phyloP scores from a whole-genome alignment of 2,113 vertebrate genomes.

The Climacteris rufus region DNA sequence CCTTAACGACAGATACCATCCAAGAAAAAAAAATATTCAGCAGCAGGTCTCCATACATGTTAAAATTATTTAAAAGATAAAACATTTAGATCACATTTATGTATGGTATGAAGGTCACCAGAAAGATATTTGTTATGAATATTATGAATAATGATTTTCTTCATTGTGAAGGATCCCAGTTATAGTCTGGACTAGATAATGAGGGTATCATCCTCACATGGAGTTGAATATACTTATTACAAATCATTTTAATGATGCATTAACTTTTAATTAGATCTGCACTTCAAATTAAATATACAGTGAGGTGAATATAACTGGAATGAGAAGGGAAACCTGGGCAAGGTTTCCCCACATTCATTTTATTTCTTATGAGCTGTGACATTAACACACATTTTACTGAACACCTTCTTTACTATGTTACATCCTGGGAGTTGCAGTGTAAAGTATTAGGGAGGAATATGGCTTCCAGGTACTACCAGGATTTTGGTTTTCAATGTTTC shows the following conservation, averaged over 20 bases:
- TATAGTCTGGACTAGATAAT: not conserved
- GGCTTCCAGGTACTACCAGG: not conserved
- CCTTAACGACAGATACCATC: not conserved
- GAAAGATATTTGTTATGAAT: not conserved
- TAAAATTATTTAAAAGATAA: not conserved
- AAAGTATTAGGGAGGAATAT: not conserved
- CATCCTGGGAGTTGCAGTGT: not conserved
- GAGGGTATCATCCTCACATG: not conserved
- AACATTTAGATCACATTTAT: not conserved
- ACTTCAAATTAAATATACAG: not conserved
- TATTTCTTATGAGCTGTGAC: not conserved
- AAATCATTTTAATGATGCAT: slow-evolving; percentile 70
- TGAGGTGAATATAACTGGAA: not conserved
- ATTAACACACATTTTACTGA: not conserved
- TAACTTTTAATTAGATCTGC: slow-evolving; percentile 59
- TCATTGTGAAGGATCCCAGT: not conserved
- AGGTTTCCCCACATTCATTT: not conserved
- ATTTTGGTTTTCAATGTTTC: not conserved
- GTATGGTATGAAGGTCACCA: not conserved
- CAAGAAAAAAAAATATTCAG: not conserved
- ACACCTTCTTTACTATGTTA: not conserved
- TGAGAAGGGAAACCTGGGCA: not conserved
- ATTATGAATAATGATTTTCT: slow-evolving; percentile 1
- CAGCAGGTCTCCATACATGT: not conserved
- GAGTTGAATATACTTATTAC: slow-evolving; percentile 9